A percentile compares a stretch with the other conserved stretches of the same genome.
These are phyloP conservation scores for Glaucomys volans DNA, from an alignment of 2,113 vertebrate genomes.

Conservation along the genomic window DNA sequence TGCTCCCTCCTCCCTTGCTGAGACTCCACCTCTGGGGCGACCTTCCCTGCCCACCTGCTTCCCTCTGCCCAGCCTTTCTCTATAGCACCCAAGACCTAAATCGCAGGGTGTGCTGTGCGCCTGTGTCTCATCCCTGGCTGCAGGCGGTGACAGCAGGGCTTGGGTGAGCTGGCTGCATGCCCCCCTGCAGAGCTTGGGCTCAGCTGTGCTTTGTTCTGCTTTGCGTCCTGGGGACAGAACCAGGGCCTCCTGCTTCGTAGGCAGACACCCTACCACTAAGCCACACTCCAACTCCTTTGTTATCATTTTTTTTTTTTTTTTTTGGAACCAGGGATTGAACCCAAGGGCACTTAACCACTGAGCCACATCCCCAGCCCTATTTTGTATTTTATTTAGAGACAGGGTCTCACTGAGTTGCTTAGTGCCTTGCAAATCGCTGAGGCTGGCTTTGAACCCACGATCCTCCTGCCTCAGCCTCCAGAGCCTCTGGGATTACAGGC, in stretches of 20 bases:
- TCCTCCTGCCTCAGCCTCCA: too few relatives aligned
- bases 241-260: background rate
- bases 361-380: too few relatives aligned
- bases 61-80: background rate
- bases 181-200: background rate
- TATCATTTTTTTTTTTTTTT: too few relatives aligned
- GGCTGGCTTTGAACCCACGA: too few relatives aligned
- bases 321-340: too few relatives aligned
- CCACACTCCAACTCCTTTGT: background rate
- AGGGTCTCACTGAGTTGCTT: too few relatives aligned
- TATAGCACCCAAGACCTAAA: fast-evolving
- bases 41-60: background rate
- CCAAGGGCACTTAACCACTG: too few relatives aligned
- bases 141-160: background rate
- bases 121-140: background rate
- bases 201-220: too few relatives aligned
- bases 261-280: background rate
- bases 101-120: fast-evolving
- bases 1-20: background rate
- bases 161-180: background rate
- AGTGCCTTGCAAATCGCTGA: too few relatives aligned
- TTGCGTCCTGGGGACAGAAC: background rate
- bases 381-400: too few relatives aligned
- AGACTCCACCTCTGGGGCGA: background rate
- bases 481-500: too few relatives aligned